Conservation (phyloP, 2,113 vertebrate species). For the Sinocyclocheilus grahami region DNA sequence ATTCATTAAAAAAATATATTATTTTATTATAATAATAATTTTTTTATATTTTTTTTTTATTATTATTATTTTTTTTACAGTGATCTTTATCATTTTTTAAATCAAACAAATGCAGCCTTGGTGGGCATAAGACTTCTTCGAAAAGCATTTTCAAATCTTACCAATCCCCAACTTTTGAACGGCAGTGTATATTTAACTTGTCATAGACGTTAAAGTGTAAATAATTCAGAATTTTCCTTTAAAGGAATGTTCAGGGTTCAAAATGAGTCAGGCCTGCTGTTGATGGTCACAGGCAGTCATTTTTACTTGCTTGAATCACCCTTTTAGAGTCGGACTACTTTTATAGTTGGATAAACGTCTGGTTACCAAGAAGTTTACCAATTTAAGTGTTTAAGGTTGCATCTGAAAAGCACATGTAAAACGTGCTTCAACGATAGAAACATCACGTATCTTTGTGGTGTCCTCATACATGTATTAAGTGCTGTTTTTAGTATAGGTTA, state of each 20-base stretch:
- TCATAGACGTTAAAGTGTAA: not conserved
- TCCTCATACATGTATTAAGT: not conserved
- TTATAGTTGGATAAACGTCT: not conserved
- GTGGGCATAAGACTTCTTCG: not conserved
- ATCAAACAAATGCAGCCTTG: not conserved
- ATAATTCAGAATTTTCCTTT: not conserved
- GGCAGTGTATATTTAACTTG: not conserved
- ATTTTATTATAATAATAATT: too few relatives aligned
- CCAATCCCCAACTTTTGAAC: not conserved
- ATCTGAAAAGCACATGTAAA: not conserved
- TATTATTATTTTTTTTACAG: too few relatives aligned
- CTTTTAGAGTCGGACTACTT: not conserved
- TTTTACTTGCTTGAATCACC: not conserved
- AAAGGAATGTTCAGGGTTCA: conserved; percentile 2
- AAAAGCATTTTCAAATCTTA: not conserved
- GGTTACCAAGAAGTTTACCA: not conserved
- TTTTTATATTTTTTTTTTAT: too few relatives aligned
- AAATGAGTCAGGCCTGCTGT: not conserved
- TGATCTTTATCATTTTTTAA: too few relatives aligned
- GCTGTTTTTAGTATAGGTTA: too few relatives aligned
- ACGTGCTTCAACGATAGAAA: not conserved
- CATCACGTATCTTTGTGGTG: not conserved
- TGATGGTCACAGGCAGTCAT: not conserved
- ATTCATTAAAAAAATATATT: too few relatives aligned
- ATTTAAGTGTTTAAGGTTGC: not conserved